Percentiles rank a stretch among this genome's conserved stretches.
Conservation (phyloP, 30 jellyfish, hydroid and myxozoan species). For the Pelagia noctiluca region DNA sequence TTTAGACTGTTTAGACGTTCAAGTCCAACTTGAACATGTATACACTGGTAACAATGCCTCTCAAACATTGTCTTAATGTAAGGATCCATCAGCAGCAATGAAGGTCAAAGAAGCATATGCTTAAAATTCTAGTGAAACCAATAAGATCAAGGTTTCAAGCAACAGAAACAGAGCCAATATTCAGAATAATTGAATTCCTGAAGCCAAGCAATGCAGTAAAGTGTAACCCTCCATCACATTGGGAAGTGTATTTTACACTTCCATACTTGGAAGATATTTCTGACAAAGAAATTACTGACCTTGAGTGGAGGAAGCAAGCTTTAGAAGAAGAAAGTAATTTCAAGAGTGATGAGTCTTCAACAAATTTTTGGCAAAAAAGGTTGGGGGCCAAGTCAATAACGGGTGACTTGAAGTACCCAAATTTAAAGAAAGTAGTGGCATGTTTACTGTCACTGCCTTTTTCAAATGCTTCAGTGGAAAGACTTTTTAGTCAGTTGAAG, state of each 20-base stretch:
- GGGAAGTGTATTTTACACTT: neutral
- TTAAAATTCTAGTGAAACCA: conserved; percentile 40
- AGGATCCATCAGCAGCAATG: conserved; percentile 5
- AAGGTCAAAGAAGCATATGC: conserved; percentile 30
- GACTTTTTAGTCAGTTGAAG: conserved; percentile 10
- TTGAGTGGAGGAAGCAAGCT: conserved; percentile 57
- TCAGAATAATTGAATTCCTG: conserved; percentile 9
- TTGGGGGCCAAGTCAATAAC: conserved; percentile 11
- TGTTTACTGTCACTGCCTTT: conserved; percentile 20
- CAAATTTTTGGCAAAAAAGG: conserved; percentile 27
- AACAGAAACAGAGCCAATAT: too few relatives aligned
- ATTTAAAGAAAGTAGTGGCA: conserved; percentile 28
- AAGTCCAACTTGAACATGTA: conserved; percentile 28
- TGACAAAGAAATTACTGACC: neutral
- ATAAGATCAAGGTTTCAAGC: conserved; percentile 29
- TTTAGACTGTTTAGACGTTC: conserved; percentile 5
- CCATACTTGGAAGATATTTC: neutral
- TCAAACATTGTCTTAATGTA: conserved; percentile 31
- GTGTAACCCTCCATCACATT: conserved; percentile 29
- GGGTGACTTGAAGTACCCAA: conserved; percentile 23
- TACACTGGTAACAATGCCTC: conserved; percentile 34
- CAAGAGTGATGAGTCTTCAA: neutral
- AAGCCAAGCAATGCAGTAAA: conserved; percentile 18
- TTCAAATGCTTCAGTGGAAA: conserved; percentile 34
- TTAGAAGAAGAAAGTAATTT: neutral